Percentiles rank a stretch among this genome's conserved stretches.
phyloP scores from a whole-genome alignment of 1,140 invertebrate species.

The Magallana gigas region DNA sequence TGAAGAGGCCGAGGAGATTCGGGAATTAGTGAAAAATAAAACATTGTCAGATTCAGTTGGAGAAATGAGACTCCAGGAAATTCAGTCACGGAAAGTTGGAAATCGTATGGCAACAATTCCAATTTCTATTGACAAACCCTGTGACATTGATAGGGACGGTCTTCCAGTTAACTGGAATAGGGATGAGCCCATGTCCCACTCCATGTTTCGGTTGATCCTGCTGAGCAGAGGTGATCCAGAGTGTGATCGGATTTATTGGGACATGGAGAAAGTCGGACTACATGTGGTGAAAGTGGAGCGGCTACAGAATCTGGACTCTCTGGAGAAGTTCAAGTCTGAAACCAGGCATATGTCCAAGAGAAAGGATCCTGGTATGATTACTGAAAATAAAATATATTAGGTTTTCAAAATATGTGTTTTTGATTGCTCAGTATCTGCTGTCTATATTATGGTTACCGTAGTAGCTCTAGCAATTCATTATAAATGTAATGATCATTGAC shows the following conservation, averaged over 20 bases:
- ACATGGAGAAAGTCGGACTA: conserved; percentile 66
- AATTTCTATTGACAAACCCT: conserved; percentile 32
- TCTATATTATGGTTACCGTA: too few relatives aligned
- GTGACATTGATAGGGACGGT: conserved; percentile 51
- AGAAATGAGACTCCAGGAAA: neutral
- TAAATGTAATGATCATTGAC: too few relatives aligned
- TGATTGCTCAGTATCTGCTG: too few relatives aligned
- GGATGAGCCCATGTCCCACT: neutral
- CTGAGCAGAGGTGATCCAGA: conserved; percentile 56
- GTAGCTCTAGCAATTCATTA: too few relatives aligned
- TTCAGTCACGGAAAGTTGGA: neutral
- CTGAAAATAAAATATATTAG: too few relatives aligned
- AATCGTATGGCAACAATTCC: neutral
- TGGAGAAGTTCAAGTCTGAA: conserved; percentile 67
- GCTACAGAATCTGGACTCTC: conserved; percentile 63
- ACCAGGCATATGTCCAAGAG: conserved; percentile 59
- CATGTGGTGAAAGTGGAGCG: conserved; percentile 64
- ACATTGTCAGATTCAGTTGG: conserved; percentile 32
- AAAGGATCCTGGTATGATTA: conserved; percentile 42
- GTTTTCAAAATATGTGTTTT: too few relatives aligned
- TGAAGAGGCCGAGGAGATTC: conserved; percentile 49
- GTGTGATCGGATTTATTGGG: conserved; percentile 65
- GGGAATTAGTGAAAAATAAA: conserved; percentile 45
- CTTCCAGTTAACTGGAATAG: conserved; percentile 60
- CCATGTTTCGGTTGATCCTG: conserved; percentile 33